Base-by-base conservation (phyloP, 1,140 invertebrate genomes). In the Drosophila sp. region DNA sequence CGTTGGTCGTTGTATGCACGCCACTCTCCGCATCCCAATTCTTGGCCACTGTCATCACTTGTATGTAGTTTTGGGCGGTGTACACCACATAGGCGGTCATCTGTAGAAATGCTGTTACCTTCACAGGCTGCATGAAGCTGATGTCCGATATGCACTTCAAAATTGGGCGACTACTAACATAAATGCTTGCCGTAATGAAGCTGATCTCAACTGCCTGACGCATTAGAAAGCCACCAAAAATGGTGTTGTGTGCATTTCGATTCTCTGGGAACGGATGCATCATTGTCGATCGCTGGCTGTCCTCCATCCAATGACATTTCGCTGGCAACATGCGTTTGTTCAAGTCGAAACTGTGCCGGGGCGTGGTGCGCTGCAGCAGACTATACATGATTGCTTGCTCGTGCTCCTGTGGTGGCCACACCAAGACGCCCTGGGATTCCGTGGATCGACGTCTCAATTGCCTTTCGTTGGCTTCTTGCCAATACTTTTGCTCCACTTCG, bases 181-280 rank as follows among this genome's bases (percentile, higher is more conserved):
- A 93, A 80, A 89, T 80, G 80, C 93, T 94, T 7, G 94, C 94
- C 82, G 94, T 94, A 2, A 94, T 93, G 93, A 94, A 96, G 25
- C 94, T 95, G 7, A 97, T 90, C 93, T 97, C 96, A 40, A 94
- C 93, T 1, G 96, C 96, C 72, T 95, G 93, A 40, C 96, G 92
- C 96, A 97, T 97, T n/a, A 97, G 91, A 91, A 94, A 97, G 7
- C 96, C 96, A 67, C 96, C 96, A 91, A 97, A 97, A 27, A 97
- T 95, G 80, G 95, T 96, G 83, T 96, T 96, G 78, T 97, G 96
- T 6, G 96, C 91, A 92, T 97, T 97, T 41, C 96, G 77, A 66
- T 91, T 84, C 43, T 91, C 84, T 0, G 90, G 90, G 29, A 82
- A 91, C 0, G 86, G 77, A 7, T 78, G 58, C 18, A 91, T 70